Conservation (phyloP, 2,888 invertebrate species). For the Pimpla rufipes region DNA sequence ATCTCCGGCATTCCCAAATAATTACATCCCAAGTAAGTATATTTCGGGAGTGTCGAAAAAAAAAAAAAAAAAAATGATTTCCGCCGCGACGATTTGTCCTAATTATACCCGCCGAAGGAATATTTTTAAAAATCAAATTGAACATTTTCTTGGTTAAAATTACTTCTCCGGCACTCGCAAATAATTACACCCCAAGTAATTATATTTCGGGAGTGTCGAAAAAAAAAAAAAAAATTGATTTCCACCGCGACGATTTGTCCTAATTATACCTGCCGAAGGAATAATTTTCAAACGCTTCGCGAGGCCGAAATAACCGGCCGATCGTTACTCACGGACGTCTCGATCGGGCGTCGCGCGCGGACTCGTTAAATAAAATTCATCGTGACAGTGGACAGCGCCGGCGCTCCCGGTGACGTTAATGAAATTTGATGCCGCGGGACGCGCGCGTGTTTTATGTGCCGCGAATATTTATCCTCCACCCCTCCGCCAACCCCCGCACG, state of each 20-base stretch:
- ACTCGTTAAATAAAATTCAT: conserved; percentile 32
- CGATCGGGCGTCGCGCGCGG: neutral
- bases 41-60: neutral
- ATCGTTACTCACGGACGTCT: neutral
- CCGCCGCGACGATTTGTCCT: neutral
- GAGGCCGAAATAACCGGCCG: too few species aligned
- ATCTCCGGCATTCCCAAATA: too few species aligned
- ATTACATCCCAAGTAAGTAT: neutral
- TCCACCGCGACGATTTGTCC: neutral
- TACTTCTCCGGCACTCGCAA: too few species aligned
- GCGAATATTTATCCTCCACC: conserved; percentile 40
- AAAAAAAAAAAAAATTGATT: neutral
- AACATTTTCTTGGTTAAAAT: too few species aligned
- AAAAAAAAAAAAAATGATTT: neutral
- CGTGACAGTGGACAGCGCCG: neutral
- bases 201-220: neutral
- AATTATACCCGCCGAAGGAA: neutral
- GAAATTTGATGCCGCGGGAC: conserved; percentile 50
- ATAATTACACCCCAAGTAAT: neutral
- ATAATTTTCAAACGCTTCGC: too few species aligned
- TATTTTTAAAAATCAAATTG: too few species aligned
- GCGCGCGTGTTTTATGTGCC: conserved; percentile 31
- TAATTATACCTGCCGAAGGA: neutral
- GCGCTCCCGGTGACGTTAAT: conserved; percentile 30
- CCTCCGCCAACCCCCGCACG: neutral